Percentiles rank a stretch among this genome's conserved stretches.
These are phyloP conservation scores for Parelbella ahira DNA, from an alignment of 2,888 invertebrate species.

Conservation along the genomic window DNA sequence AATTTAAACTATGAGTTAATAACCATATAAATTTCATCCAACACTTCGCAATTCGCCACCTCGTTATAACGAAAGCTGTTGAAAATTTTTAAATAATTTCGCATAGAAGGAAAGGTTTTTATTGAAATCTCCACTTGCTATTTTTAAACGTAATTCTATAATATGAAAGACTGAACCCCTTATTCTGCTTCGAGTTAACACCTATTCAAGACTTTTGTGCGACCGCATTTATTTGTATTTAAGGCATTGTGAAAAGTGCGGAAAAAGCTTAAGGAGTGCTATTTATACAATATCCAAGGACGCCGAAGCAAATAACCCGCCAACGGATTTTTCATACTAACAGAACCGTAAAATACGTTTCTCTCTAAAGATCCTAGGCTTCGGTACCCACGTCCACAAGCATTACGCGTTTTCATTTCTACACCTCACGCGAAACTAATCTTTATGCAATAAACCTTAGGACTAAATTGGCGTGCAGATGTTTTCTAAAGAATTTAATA, in stretches of 20 bases:
- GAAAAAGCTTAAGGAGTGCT: constrained; percentile 24
- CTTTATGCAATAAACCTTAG: constrained; percentile 9
- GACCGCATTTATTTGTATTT: constrained; percentile 22
- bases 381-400: constrained; percentile 2
- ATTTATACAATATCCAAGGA: constrained; percentile 28
- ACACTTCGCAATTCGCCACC: constrained; percentile 1
- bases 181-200: constrained; percentile 24
- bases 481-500: constrained; percentile 4
- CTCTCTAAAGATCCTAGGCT: constrained; percentile 26
- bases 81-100: constrained; percentile 12
- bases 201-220: constrained; percentile 24
- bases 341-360: constrained; percentile 30
- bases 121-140: constrained; percentile 3
- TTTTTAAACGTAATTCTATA: constrained; percentile 12
- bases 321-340: constrained; percentile 21
- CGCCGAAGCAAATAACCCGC: constrained; percentile 28
- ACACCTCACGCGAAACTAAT: constrained; percentile 9
- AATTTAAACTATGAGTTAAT: constrained; percentile 1
- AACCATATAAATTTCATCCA: not conserved
- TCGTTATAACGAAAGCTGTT: constrained; percentile 9
- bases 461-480: constrained; percentile 18
- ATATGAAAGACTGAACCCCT: constrained; percentile 7
- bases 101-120: constrained; percentile 7
- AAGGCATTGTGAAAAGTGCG: constrained; percentile 19
- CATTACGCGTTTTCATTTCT: constrained; percentile 6